Conservation (phyloP, 2,797 vertebrate genomes). For the Nyctalus aviator region DNA sequence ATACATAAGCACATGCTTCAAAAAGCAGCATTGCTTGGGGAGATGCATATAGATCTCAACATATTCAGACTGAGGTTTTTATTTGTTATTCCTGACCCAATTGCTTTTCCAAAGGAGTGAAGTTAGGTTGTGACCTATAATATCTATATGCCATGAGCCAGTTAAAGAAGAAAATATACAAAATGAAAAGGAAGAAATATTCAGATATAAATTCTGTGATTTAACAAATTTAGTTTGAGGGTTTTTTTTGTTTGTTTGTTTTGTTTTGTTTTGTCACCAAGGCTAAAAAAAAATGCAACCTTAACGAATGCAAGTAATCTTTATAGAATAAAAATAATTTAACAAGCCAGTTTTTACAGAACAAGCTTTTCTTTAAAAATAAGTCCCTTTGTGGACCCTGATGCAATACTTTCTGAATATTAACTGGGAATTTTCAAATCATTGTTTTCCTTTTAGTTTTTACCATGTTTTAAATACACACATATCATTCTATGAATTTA, state of each 20-base stretch:
- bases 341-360: not conserved
- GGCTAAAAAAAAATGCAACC: not conserved
- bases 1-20: conserved; percentile 66
- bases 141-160: not conserved
- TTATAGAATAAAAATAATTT: not conserved
- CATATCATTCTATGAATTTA: not conserved
- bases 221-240: not conserved
- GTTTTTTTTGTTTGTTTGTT: not conserved
- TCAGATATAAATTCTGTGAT: not conserved
- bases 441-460: conserved; percentile 14
- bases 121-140: not conserved
- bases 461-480: not conserved
- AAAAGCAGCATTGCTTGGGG: conserved; percentile 63
- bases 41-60: conserved; percentile 33
- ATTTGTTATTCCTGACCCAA: not conserved
- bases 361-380: not conserved
- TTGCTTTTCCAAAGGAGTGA: not conserved
- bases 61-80: not conserved
- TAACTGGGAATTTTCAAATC: not conserved
- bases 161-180: not conserved
- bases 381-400: not conserved
- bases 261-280: not conserved
- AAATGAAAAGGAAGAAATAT: not conserved
- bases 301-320: conserved; percentile 5
- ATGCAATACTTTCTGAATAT: not conserved